Evolutionary conservation across 2,797 vertebrate genomes (phyloP), one percentile per base, ranked within the genome.

Genomic region (Neostethus bicornis): DNA sequence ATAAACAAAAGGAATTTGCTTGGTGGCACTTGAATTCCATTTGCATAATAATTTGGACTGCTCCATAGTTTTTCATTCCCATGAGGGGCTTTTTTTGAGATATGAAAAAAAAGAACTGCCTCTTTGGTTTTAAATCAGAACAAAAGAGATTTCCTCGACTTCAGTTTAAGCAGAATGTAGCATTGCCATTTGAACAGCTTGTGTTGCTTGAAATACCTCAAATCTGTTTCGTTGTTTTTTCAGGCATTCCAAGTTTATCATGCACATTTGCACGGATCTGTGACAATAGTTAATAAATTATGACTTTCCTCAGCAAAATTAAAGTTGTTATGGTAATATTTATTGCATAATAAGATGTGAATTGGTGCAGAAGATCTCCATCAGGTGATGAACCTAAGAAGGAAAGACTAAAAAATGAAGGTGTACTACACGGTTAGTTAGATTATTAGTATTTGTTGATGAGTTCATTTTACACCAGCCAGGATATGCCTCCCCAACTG

Each of bases 311-410:
- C 50, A 49, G 69, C 29, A 11, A 67, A 71, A 77, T 81, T 77
- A 72, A 83, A 76, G 72, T 48, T 61, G 64, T 58, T 70, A 77
- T 77, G 83, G 83, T 87, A 85, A 79, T 73, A 87, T 84, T 80
- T 76, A 56, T 43, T 60, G 70, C 60, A 58, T 61, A 65, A 64
- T 59, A 11, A 31, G 69, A 66, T 51, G 52, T 65, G 35, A 57
- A 68, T 80, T 37, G 1, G 11, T 67, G 71, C n/a, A n/a, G n/a
- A n/a, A n/a, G n/a, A n/a, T n/a, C n/a, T n/a, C n/a, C n/a, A n/a
- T n/a, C n/a, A n/a, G n/a, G n/a, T n/a, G n/a, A n/a, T n/a, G n/a
- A n/a, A n/a, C n/a, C n/a, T n/a, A n/a, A n/a, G n/a, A n/a, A n/a
- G n/a, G n/a, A n/a, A n/a, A n/a, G n/a, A n/a, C n/a, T n/a, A n/a